Evolutionary conservation across 2,888 invertebrate species (phyloP).

Genomic region (Drosophila mulleri): DNA sequence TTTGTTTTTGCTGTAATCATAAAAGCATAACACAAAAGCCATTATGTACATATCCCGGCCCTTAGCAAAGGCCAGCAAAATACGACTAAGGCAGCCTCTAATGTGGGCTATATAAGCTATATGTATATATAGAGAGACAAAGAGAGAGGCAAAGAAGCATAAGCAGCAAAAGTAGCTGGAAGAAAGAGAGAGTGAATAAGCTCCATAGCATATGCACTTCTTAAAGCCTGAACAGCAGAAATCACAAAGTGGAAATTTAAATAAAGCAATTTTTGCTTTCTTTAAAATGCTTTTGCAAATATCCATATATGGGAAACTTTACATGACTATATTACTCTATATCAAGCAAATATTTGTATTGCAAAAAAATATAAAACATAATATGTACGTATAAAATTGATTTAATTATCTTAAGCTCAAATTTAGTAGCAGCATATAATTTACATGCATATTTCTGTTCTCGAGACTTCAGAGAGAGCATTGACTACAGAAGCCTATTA

Average conservation of each 20-base stretch:
- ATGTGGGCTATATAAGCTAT: conserved; percentile 37
- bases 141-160: not conserved
- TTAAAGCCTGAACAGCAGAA: conserved; percentile 16
- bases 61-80: conserved; percentile 36
- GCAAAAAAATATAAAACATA: not conserved
- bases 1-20: conserved; percentile 69
- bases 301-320: too few species aligned
- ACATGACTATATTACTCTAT: too few species aligned
- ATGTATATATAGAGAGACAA: too few species aligned
- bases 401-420: not conserved
- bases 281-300: not conserved
- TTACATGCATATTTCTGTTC: too few species aligned
- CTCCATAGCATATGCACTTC: conserved; percentile 20
- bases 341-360: not conserved
- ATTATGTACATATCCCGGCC: conserved; percentile 44
- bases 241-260: not conserved
- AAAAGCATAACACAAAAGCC: conserved; percentile 77
- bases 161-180: not conserved
- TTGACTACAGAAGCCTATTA: too few species aligned
- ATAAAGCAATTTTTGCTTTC: not conserved
- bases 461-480: too few species aligned
- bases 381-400: too few species aligned
- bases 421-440: too few species aligned
- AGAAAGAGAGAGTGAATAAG: not conserved
- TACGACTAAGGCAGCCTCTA: conserved; percentile 39